Conservation (phyloP, 2,888 invertebrate genomes). For the Hofmannophila pseudospretella region DNA sequence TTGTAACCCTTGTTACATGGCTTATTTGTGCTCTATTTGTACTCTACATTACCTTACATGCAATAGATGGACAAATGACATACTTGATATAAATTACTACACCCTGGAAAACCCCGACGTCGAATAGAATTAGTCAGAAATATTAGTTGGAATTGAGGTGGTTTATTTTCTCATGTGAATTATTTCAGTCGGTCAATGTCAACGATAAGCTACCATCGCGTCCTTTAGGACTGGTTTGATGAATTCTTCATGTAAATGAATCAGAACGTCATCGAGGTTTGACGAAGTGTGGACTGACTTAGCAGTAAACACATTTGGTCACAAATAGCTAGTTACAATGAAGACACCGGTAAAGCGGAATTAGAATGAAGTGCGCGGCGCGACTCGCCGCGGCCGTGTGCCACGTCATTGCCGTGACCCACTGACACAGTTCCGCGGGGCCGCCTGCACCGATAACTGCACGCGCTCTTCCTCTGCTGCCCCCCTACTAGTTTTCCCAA, state of each 20-base stretch:
- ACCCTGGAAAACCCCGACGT: constrained; percentile 27
- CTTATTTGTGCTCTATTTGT: too few species aligned
- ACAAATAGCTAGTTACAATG: constrained; percentile 35
- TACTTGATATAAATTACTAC: too few species aligned
- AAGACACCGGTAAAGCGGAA: constrained; percentile 73
- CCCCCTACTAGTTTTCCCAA: constrained; percentile 41
- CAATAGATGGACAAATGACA: too few species aligned
- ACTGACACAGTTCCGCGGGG: constrained; percentile 82
- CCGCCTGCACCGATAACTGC: constrained; percentile 75
- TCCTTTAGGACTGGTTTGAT: neutral
- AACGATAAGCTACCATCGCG: constrained; percentile 24
- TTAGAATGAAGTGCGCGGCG: constrained; percentile 73
- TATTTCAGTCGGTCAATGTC: constrained; percentile 63
- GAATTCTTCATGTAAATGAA: neutral
- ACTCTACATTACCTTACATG: too few species aligned
- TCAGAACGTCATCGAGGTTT: neutral
- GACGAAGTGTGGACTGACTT: constrained; percentile 16
- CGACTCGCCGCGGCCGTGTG: constrained; percentile 71
- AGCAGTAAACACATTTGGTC: constrained; percentile 31
- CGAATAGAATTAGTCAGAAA: constrained; percentile 36
- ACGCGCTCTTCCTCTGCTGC: constrained; percentile 62
- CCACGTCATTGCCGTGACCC: constrained; percentile 83
- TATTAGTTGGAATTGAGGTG: constrained; percentile 19
- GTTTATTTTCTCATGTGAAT: constrained; percentile 44
- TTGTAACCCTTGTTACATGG: too few species aligned